These are phyloP conservation scores for Azemiops feae DNA, from an alignment of 2,113 vertebrate genomes.

Conservation along the genomic window DNA sequence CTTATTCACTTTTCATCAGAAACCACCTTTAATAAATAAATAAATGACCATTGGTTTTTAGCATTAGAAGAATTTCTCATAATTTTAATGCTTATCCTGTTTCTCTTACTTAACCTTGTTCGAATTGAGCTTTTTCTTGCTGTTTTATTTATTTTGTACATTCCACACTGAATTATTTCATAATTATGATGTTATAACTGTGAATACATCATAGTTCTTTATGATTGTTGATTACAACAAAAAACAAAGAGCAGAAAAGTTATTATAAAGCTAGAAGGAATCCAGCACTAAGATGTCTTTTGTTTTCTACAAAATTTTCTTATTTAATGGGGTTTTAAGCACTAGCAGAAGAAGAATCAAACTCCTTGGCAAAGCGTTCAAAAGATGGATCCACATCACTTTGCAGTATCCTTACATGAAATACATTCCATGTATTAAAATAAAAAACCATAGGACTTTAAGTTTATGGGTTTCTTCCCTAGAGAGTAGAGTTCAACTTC, in stretches of 20 bases:
- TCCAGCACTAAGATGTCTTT: not conserved
- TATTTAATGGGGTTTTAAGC: not conserved
- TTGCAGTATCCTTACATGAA: not conserved
- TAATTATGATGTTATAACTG: not conserved
- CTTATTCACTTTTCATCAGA: not conserved
- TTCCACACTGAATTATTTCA: not conserved
- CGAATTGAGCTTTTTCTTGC: not conserved
- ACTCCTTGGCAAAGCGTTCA: not conserved
- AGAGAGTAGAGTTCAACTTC: not conserved
- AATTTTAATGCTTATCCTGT: not conserved
- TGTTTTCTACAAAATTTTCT: not conserved
- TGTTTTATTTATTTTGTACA: not conserved
- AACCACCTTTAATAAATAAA: not conserved
- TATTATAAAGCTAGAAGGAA: not conserved
- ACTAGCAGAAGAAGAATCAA: not conserved
- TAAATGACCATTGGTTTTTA: not conserved
- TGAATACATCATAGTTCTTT: not conserved
- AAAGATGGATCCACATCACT: not conserved
- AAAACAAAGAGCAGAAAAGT: not conserved
- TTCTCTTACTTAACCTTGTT: not conserved
- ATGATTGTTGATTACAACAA: not conserved
- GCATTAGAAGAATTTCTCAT: not conserved
- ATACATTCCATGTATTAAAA: not conserved
- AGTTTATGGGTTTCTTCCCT: not conserved
- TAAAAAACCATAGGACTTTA: not conserved